Percentiles rank a stretch among this genome's conserved stretches.
Evolutionary conservation across 2,888 invertebrate species (phyloP).

Genomic region (Acleris emargana): DNA sequence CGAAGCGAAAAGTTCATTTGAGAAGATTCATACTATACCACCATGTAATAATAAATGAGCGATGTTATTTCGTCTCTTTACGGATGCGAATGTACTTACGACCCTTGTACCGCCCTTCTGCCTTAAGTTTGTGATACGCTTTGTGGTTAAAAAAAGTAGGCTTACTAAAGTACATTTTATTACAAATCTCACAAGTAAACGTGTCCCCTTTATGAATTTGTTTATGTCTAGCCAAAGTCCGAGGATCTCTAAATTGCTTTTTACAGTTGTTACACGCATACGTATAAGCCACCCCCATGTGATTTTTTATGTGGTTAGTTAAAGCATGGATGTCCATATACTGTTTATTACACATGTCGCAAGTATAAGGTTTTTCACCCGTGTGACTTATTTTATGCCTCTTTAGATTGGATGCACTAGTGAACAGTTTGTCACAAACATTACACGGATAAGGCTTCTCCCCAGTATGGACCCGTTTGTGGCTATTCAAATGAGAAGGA

Average conservation of each 20-base stretch:
- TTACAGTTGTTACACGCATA: background rate
- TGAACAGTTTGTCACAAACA: background rate
- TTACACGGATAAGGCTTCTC: background rate
- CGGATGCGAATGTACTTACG: no score
- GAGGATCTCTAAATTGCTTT: background rate
- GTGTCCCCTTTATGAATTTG: background rate
- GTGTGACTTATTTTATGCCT: conserved; percentile 1
- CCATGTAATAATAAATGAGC: no score
- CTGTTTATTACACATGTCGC: background rate
- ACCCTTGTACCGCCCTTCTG: no score
- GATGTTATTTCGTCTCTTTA: no score
- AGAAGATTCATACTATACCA: no score
- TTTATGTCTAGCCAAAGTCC: background rate
- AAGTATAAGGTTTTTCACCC: background rate
- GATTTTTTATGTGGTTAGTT: no score
- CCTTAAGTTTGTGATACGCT: no score
- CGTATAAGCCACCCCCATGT: no score
- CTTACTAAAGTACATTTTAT: background rate
- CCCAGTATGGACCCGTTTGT: background rate
- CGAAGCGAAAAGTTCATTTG: no score
- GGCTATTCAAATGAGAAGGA: background rate
- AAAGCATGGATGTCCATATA: background rate
- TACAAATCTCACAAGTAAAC: background rate
- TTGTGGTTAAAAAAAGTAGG: no score
- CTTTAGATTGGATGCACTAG: background rate